These are phyloP conservation scores for Montipora capricornis DNA, from an alignment of 64 coral and sea anemone species.

Conservation along the genomic window DNA sequence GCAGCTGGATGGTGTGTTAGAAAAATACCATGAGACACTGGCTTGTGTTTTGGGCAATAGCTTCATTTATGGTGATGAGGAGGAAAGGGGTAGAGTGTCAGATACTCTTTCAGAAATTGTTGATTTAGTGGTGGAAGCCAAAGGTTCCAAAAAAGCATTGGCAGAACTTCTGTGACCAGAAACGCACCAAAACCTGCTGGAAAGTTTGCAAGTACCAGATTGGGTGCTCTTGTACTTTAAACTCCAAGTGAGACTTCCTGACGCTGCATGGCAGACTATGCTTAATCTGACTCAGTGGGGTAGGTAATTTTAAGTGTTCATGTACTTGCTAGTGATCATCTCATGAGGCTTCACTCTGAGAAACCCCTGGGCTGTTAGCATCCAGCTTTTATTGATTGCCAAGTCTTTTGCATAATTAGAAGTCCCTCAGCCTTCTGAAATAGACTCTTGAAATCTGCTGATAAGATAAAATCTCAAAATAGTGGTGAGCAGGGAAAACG, in stretches of 20 bases:
- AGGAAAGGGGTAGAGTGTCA: background rate
- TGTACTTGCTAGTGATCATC: background rate
- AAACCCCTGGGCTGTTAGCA: background rate
- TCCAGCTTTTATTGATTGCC: background rate
- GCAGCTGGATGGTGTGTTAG: constrained; percentile 46
- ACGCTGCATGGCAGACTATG: constrained; percentile 41
- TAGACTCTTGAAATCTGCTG: background rate
- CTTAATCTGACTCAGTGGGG: constrained; percentile 36
- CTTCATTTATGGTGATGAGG: no score
- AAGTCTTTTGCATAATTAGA: background rate
- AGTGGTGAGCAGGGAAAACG: background rate
- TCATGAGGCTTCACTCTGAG: background rate
- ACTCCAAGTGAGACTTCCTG: background rate
- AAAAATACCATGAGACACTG: constrained; percentile 49
- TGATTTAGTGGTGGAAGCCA: background rate
- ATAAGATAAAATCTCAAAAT: background rate
- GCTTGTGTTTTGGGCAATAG: no score
- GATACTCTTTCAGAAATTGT: background rate
- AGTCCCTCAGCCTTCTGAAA: background rate
- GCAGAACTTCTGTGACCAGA: background rate
- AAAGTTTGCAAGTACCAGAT: constrained; percentile 39
- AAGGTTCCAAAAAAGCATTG: background rate
- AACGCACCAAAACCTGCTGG: background rate
- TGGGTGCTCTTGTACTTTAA: constrained; percentile 46
- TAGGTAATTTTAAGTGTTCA: constrained; percentile 11